phyloP scores from a whole-genome alignment of 2,888 invertebrate genomes.

The Cryptops parisi region DNA sequence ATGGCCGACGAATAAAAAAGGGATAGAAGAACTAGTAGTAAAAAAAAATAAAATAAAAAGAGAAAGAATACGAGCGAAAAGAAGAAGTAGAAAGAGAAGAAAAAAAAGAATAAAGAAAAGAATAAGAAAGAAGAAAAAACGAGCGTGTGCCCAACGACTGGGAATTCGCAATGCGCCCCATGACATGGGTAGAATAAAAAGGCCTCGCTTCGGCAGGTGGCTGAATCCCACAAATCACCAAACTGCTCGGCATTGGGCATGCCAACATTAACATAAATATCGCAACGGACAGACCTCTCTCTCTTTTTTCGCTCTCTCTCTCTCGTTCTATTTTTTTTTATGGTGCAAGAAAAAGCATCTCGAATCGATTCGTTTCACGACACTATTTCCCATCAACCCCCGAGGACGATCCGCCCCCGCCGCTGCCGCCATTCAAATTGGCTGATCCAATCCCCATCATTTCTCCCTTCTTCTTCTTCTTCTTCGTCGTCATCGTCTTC shows the following conservation, averaged over 20 bases:
- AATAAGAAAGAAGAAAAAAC: neutral
- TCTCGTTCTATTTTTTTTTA: too few relatives aligned
- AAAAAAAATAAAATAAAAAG: neutral
- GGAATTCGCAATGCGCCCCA: neutral
- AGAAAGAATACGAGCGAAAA: neutral
- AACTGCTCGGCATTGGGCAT: neutral
- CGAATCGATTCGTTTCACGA: neutral
- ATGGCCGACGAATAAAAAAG: neutral
- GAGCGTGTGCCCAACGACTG: neutral
- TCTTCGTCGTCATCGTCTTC: too few relatives aligned
- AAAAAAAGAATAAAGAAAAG: neutral
- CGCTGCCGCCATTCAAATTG: neutral
- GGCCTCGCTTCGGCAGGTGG: too few relatives aligned
- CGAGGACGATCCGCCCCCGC: neutral
- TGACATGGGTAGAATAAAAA: neutral
- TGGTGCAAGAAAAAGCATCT: neutral
- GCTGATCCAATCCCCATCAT: neutral
- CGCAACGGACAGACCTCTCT: neutral
- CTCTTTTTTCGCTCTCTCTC: too few relatives aligned
- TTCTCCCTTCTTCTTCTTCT: too few relatives aligned
- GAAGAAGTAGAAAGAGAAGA: neutral
- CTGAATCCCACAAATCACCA: neutral
- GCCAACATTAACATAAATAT: neutral
- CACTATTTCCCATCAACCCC: neutral
- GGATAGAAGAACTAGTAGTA: neutral